A percentile compares a stretch with the other conserved stretches of the same genome.
Conservation (phyloP, 2,113 vertebrate species). For the Percopsis transmontana region DNA sequence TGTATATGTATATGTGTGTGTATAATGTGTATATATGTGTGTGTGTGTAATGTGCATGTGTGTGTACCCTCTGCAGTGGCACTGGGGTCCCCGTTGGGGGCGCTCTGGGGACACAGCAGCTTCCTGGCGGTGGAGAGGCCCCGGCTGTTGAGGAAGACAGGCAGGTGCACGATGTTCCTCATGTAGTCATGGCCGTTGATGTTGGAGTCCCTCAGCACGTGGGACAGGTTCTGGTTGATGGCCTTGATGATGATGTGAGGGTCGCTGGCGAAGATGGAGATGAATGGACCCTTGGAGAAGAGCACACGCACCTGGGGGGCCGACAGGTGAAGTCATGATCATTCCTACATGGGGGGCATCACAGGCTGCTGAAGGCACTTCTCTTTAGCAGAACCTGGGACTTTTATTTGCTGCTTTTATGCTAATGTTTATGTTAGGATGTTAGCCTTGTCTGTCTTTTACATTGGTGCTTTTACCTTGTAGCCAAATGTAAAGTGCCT, state of each 20-base stretch:
- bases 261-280: conserved; percentile 96
- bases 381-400: too few relatives aligned
- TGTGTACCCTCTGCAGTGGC: conserved; percentile 70
- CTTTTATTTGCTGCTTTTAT: too few relatives aligned
- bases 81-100: conserved; percentile 82
- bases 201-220: conserved; percentile 94
- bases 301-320: conserved; percentile 86
- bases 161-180: conserved; percentile 95
- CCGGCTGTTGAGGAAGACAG: conserved; percentile 94
- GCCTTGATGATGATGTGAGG: conserved; percentile 98
- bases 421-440: too few relatives aligned
- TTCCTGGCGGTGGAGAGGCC: conserved; percentile 88
- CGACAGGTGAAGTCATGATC: too few relatives aligned
- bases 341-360: too few relatives aligned
- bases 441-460: too few relatives aligned
- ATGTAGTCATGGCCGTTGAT: conserved; percentile 99
- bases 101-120: conserved; percentile 62
- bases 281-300: conserved; percentile 96
- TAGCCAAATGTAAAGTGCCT: too few relatives aligned
- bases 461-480: too few relatives aligned
- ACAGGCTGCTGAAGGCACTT: too few relatives aligned
- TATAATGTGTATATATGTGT: not conserved
- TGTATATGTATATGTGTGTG: too few relatives aligned
- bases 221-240: conserved; percentile 97
- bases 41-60: not conserved